These are phyloP conservation scores for Muricea muricata DNA, from an alignment of 92 coral and sea anemone genomes.

Conservation along the genomic window DNA sequence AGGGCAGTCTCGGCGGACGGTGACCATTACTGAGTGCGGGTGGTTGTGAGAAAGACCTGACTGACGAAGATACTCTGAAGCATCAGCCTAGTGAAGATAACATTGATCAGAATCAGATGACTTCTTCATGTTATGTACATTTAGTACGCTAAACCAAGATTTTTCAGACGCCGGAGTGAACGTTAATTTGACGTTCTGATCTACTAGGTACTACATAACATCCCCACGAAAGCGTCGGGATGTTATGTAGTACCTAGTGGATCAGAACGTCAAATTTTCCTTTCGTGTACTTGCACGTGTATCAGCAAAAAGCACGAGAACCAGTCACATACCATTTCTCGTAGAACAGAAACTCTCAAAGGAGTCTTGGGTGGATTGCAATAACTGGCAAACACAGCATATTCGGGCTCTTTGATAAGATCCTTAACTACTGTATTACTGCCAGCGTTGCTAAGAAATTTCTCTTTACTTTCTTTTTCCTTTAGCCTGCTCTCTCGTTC, in stretches of 20 bases:
- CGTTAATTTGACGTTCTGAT: no score
- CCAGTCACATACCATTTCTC: conserved; percentile 80
- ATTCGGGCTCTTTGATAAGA: conserved; percentile 78
- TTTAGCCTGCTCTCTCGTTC: conserved; percentile 19
- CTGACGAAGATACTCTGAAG: conserved; percentile 96
- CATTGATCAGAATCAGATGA: no score
- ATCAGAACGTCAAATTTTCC: no score
- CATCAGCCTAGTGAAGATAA: conserved; percentile 87
- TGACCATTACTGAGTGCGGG: conserved; percentile 92
- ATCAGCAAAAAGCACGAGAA: not conserved
- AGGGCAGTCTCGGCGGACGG: conserved; percentile 87
- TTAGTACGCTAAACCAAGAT: no score
- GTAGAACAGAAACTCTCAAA: conserved; percentile 80
- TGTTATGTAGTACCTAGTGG: no score
- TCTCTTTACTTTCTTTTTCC: conserved; percentile 33
- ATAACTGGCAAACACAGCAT: conserved; percentile 93
- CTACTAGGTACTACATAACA: no score
- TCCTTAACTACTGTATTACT: conserved; percentile 21
- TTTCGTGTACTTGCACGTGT: no score
- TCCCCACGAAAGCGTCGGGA: no score
- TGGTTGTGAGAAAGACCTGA: conserved; percentile 95
- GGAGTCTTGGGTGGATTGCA: conserved; percentile 85
- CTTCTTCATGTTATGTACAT: no score
- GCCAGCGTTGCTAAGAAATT: conserved; percentile 13
- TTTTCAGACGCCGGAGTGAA: no score